Evolutionary conservation across 2,888 invertebrate species (phyloP), one percentile per base, ranked within the genome.

Genomic region (Epinotia ramella): DNA sequence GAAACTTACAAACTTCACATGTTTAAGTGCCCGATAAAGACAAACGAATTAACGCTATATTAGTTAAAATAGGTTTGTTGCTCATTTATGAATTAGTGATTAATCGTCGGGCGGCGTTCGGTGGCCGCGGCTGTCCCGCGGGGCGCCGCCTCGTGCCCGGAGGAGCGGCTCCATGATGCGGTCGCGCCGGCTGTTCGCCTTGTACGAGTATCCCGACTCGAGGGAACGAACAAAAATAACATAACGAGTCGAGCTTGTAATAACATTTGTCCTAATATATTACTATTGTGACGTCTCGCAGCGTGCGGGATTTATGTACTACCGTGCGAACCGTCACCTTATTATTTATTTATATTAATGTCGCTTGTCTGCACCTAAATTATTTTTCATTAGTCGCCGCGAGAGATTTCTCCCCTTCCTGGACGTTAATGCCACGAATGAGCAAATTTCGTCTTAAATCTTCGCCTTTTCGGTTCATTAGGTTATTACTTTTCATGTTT

Each of bases 181-280:
- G 82, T 82, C 78, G 79, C 78, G 76, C 79, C 65, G 82, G 79
- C 79, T 82, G 84, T 82, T 83, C 83, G 84, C 84, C 86, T 85
- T 85, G 83, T 3, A 28, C 24, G 3, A 28, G 24, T 85, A 85
- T 85, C 84, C 85, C 85, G 85, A 86, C 84, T 83, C 85, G 81
- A 85, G 88, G 87, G 88, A 86, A 85, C 84, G 88, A 84, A 91
- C 89, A 90, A 92, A 93, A 93, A 93, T 93, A 93, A 92, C 92
- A 91, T 88, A 89, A 90, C 89, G 90, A 89, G 89, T 89, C 85
- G 85, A 84, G 91, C 92, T 93, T 92, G 92, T 92, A 92, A 93
- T 91, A 93, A 93, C 92, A 93, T 93, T 92, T 91, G 93, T 91
- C 91, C 91, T 91, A 93, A 92, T 92, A 93, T 92, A 92, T 92